Conservation (phyloP, 2,888 invertebrate genomes). For the Yponomeuta plumbellus region DNA sequence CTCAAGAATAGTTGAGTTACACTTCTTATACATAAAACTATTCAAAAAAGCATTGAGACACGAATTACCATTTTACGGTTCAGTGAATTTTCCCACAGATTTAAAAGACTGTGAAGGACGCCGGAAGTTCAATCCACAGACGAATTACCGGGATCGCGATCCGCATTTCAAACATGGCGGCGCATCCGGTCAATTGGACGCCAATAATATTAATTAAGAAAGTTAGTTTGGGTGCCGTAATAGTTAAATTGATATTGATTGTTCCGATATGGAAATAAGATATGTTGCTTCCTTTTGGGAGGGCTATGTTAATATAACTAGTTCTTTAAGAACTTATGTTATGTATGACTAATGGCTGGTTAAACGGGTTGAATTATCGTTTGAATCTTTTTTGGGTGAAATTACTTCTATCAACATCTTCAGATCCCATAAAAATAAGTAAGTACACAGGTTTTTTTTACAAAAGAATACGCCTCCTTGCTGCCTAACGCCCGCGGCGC, state of each 20-base stretch:
- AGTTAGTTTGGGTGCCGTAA: neutral
- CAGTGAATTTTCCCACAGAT: slow-evolving; percentile 53
- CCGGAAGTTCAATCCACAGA: slow-evolving; percentile 55
- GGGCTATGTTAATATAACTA: neutral
- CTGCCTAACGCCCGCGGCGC: slow-evolving; percentile 9
- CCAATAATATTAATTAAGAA: slow-evolving; percentile 32
- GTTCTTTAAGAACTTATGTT: neutral
- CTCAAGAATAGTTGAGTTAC: too few relatives aligned
- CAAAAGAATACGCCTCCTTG: neutral
- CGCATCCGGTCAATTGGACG: slow-evolving; percentile 48
- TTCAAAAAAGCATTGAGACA: slow-evolving; percentile 7
- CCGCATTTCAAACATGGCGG: slow-evolving; percentile 55
- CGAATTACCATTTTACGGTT: slow-evolving; percentile 30
- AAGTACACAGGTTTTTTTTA: neutral
- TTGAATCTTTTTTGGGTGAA: neutral
- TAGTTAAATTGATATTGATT: slow-evolving; percentile 16
- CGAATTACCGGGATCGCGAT: slow-evolving; percentile 63
- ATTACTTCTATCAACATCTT: neutral
- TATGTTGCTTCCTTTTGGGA: neutral
- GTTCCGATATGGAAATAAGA: slow-evolving; percentile 8
- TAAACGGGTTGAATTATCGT: neutral
- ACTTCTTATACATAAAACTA: too few relatives aligned
- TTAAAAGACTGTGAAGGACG: slow-evolving; percentile 38
- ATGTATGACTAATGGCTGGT: neutral
- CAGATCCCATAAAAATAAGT: neutral